Evolutionary conservation across 2,113 vertebrate genomes (phyloP).

Genomic region (Vimba vimba): DNA sequence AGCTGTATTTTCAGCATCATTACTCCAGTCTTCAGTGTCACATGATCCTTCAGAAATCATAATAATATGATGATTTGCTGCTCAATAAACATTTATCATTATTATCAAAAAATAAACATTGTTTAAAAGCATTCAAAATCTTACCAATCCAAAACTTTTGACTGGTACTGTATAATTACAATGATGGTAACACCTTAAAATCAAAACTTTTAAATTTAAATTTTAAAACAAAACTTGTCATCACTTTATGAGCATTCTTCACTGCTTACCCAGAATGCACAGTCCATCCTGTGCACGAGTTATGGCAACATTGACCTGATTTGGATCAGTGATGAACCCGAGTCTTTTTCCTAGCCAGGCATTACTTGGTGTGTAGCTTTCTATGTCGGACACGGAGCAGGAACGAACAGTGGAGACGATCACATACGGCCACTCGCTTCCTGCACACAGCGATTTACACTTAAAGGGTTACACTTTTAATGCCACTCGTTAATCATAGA

Average conservation of each 20-base stretch:
- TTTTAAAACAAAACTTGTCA: not conserved
- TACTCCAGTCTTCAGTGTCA: too few relatives aligned
- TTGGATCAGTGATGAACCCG: slow-evolving; percentile 83
- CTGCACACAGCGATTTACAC: slow-evolving; percentile 65
- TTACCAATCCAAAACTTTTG: too few relatives aligned
- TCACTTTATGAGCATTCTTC: slow-evolving; percentile 30
- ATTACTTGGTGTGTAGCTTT: slow-evolving; percentile 55
- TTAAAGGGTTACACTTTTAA: not conserved
- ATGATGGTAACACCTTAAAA: not conserved
- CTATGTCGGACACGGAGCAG: slow-evolving; percentile 66
- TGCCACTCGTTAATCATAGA: too few relatives aligned
- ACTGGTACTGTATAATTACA: too few relatives aligned
- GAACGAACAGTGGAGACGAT: slow-evolving; percentile 88
- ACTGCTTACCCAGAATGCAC: slow-evolving; percentile 84
- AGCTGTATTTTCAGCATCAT: too few relatives aligned
- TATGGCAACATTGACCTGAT: slow-evolving; percentile 90
- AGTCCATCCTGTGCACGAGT: slow-evolving; percentile 89
- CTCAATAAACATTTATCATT: too few relatives aligned
- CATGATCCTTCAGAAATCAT: too few relatives aligned
- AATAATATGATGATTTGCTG: fast-evolving
- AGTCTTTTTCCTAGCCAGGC: slow-evolving; percentile 81
- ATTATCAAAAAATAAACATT: too few relatives aligned
- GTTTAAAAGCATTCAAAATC: too few relatives aligned
- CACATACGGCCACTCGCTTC: slow-evolving; percentile 91
- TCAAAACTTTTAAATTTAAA: too few relatives aligned